phyloP scores from a whole-genome alignment of 2,113 vertebrate species.

The Larimichthys polyactis region DNA sequence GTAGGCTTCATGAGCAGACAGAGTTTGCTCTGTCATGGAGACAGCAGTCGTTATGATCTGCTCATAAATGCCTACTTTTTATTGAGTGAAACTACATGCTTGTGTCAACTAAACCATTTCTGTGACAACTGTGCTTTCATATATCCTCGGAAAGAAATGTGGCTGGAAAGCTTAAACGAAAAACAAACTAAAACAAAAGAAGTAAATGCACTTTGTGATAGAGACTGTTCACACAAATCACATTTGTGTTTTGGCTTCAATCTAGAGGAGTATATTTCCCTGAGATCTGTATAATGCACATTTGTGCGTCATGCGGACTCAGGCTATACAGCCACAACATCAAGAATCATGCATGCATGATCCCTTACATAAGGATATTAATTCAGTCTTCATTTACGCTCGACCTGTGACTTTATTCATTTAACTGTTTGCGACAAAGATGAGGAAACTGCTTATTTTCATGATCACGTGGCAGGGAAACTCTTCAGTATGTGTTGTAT shows the following conservation, averaged over 20 bases:
- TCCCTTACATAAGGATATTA: not conserved
- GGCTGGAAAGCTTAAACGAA: too few species aligned
- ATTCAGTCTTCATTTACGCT: not conserved
- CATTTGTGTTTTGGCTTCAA: not conserved
- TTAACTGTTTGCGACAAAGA: not conserved
- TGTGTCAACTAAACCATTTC: not conserved
- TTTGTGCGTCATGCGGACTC: not conserved
- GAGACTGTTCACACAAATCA: not conserved
- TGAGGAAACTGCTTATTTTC: not conserved
- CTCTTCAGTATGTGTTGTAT: not conserved
- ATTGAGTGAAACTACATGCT: not conserved
- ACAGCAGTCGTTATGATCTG: not conserved
- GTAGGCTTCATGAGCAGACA: not conserved
- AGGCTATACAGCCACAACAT: not conserved
- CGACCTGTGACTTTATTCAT: not conserved
- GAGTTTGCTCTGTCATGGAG: not conserved
- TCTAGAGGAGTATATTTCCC: not conserved
- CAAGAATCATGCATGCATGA: not conserved
- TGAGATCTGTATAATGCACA: not conserved
- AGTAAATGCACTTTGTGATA: not conserved
- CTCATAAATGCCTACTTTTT: not conserved
- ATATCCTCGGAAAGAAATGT: too few species aligned
- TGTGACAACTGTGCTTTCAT: not conserved
- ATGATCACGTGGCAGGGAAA: not conserved
- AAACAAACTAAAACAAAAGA: not conserved